Percentiles rank a stretch among this genome's conserved stretches.
Evolutionary conservation across 2,797 vertebrate species (phyloP).

Genomic region (Chloroceryle amazona): DNA sequence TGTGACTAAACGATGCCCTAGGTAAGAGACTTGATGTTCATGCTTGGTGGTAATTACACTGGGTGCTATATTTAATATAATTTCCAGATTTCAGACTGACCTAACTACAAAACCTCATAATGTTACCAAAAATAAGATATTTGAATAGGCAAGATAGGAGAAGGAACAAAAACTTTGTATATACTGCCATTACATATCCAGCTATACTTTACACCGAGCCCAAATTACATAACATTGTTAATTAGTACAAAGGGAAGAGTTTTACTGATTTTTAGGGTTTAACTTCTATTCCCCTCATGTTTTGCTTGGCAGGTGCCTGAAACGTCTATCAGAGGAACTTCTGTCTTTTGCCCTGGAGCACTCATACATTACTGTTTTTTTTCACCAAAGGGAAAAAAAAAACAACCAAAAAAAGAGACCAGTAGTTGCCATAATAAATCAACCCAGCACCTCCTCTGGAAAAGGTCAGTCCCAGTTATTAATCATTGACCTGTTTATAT

Average conservation of each 20-base stretch:
- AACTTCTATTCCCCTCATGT: not conserved
- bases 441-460: not conserved
- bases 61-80: not conserved
- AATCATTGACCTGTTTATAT: not conserved
- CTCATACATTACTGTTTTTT: not conserved
- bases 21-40: not conserved
- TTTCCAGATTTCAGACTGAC: not conserved
- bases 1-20: fast-evolving
- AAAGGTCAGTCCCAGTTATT: not conserved
- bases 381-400: not conserved
- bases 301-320: not conserved
- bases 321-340: not conserved
- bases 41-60: not conserved
- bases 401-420: not conserved
- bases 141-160: not conserved
- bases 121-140: not conserved
- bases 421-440: not conserved
- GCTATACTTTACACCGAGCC: fast-evolving
- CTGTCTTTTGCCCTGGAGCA: not conserved
- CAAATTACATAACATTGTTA: not conserved
- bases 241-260: not conserved
- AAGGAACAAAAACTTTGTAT: not conserved
- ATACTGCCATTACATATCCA: not conserved
- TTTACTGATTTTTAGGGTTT: not conserved
- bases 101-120: not conserved